Percentiles rank a stretch among this genome's conserved stretches.
phyloP scores from a whole-genome alignment of 2,113 vertebrate species.

The Podarcis muralis region DNA sequence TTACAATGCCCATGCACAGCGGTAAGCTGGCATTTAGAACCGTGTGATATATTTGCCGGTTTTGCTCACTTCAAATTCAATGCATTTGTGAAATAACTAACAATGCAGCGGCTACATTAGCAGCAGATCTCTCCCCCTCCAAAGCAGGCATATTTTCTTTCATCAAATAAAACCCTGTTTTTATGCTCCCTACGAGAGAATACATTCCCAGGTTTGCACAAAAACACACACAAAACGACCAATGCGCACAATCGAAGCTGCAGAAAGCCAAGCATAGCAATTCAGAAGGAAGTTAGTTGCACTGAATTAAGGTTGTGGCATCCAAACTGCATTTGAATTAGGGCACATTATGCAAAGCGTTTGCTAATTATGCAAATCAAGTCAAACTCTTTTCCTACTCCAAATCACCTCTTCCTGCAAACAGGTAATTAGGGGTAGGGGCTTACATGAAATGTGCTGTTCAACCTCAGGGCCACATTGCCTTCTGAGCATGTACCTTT shows the following conservation, averaged over 20 bases:
- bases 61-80: neutral
- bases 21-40: constrained; percentile 3
- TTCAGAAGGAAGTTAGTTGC: neutral
- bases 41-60: neutral
- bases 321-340: neutral
- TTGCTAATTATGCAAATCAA: neutral
- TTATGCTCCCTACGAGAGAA: neutral
- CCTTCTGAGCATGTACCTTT: no score
- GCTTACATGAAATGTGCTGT: neutral
- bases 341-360: neutral
- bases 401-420: neutral
- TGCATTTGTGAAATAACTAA: neutral
- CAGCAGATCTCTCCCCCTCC: neutral
- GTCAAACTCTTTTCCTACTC: neutral
- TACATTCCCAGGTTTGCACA: neutral
- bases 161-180: neutral
- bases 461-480: neutral
- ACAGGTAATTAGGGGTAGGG: neutral
- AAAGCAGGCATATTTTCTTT: neutral
- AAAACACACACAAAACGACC: neutral
- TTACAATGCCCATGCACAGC: neutral
- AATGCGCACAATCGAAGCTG: neutral
- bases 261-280: neutral
- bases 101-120: neutral
- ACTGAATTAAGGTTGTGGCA: neutral